These are phyloP conservation scores for Gymnosoma rotundatum DNA, from an alignment of 2,888 invertebrate genomes.

Conservation along the genomic window DNA sequence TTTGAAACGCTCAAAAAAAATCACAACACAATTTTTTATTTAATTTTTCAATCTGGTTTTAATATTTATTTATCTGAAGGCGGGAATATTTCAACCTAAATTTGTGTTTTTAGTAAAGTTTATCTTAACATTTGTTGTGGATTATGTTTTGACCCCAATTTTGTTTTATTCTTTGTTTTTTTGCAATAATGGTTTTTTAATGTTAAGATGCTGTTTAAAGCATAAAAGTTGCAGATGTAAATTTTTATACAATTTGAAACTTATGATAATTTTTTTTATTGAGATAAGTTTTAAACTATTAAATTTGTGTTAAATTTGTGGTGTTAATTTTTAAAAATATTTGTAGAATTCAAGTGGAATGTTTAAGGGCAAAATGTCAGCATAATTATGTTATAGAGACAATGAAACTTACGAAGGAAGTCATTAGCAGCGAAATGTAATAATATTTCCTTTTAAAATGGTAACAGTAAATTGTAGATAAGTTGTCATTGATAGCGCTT, in stretches of 20 bases:
- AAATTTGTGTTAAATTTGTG: too few relatives aligned
- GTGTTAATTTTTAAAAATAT: too few relatives aligned
- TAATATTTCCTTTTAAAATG: not conserved
- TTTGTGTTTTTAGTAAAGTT: not conserved
- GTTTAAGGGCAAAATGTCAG: conserved; percentile 15
- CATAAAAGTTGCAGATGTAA: too few relatives aligned
- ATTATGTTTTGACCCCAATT: not conserved
- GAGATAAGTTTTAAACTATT: not conserved
- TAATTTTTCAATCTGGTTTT: not conserved
- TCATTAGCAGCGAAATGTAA: not conserved
- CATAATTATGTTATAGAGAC: not conserved
- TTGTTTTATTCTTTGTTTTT: not conserved
- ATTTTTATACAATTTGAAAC: too few relatives aligned
- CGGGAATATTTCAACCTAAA: conserved; percentile 7
- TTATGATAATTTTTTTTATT: not conserved
- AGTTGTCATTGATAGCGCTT: not conserved
- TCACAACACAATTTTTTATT: not conserved
- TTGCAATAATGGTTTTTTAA: not conserved
- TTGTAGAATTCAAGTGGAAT: too few relatives aligned
- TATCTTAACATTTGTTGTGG: conserved; percentile 23
- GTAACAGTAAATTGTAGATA: not conserved
- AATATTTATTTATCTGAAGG: conserved; percentile 7
- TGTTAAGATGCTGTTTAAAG: too few relatives aligned
- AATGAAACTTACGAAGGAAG: conserved; percentile 6
- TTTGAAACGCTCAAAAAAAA: not conserved